Base-by-base conservation (phyloP, 1,140 invertebrate genomes). In the Bombus vancouverensis region DNA sequence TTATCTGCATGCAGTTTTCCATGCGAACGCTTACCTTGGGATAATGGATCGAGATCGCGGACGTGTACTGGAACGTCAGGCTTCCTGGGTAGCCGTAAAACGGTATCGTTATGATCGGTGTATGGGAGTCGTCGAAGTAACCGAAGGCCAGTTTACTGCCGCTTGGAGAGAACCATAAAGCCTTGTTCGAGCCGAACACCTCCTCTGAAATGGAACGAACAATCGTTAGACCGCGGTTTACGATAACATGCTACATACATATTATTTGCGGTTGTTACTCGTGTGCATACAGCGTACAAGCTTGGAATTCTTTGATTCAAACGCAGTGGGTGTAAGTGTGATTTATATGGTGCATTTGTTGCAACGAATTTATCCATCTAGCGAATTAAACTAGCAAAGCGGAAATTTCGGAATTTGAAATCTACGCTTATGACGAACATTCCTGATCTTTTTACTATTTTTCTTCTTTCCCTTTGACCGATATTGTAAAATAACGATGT, bases 141-240 rank as follows among this genome's bases (percentile, higher is more conserved):
- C 97, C 98, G 92, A 97, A 99, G 0, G 97, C 97, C 77, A 99
- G 90, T 91, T 96, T 97, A n/a, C 94, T 96, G 10, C 98, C 98
- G 90, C 97, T 96, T 0, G 97, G 96, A 42, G 98, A 98, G 95
- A 99, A 98, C 98, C 98, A 99, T 15, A 98, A 93, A 1, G 98
- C 98, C 89, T 97, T 96, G 83, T 98, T 98, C 1, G 97, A 97
- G 88, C 97, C 96, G 92, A 99, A 97, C 12, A 99, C 97, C 94
- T 99, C 98, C 97, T 99, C 98, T 98, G 95, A 83, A 96, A 96
- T 90, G 89, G 90, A 94, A 90, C 83, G 73, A 89, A 87, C 57
- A 37, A 34, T 15, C 70, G 83, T 85, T 80, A 85, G 59, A 72
- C 10, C 18, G 34, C 25, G 28, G 25, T 42, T 32, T 62, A n/a